Base-by-base conservation (phyloP, 2,888 invertebrate species). In the Kryphioiulus occultus region DNA sequence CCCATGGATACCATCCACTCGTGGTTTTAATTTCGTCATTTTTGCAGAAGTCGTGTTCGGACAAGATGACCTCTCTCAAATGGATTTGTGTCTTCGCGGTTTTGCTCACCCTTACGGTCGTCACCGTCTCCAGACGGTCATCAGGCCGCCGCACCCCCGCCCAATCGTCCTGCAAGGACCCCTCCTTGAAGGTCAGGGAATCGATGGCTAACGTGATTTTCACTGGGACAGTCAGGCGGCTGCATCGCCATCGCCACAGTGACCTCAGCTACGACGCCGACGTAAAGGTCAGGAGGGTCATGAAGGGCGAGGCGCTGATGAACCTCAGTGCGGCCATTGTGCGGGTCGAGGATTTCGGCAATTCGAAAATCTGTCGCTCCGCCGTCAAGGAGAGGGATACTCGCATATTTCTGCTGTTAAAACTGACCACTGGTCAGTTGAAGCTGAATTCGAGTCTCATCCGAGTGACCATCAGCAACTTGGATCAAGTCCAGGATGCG, bases 391-490 rank as follows among this genome's bases (percentile, higher is more conserved):
- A 90, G 85, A 90, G 90, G 86, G 92, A 92, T 87, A 92, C 92
- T 7, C 90, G 91, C 87, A 92, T 92, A 78, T 92, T 92, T 89
- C 86, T 92, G 88, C 89, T 91, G 35, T 90, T 89, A 83, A 88
- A 89, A 85, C 89, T 89, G 42, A 86, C 88, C n/a, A 39, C 68
- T n/a, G 89, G 89, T 9, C 90, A 91, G 42, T 89, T 92, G 44
- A 89, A 89, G 87, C 90, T 92, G 83, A 92, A 92, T 89, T 92
- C 92, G 7, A 92, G 92, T 87, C 90, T 92, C 1, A 89, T 92
- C 17, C 89, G 91, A 59, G 89, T 92, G 19, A 92, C 91, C 1
- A 87, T 92, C 85, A 88, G 89, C 32, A 92, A 91, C 89, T 88
- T 92, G 89, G 91, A 92, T 85, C 89, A 90, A 44, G 90, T 91